A percentile compares a stretch with the other conserved stretches of the same genome.
These are phyloP conservation scores for Melitaea athalia DNA, from an alignment of 2,888 invertebrate genomes.

Conservation along the genomic window DNA sequence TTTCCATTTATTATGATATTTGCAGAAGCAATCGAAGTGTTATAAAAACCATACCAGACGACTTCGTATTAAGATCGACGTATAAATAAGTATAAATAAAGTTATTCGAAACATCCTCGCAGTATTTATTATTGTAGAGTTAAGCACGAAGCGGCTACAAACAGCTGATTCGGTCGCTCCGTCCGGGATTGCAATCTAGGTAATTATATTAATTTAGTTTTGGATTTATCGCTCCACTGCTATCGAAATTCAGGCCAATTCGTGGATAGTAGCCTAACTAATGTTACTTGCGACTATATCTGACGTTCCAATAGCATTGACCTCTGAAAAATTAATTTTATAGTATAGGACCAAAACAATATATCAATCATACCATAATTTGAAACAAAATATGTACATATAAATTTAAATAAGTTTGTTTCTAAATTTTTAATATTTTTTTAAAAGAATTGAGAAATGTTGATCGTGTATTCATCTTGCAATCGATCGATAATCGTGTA, in stretches of 20 bases:
- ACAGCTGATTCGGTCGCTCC: constrained; percentile 46
- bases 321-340: no score
- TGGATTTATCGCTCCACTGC: constrained; percentile 45
- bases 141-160: constrained; percentile 21
- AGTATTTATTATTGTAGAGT: constrained; percentile 10
- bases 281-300: background rate
- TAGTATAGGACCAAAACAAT: no score
- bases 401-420: no score
- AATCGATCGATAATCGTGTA: no score
- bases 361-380: no score
- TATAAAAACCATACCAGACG: background rate
- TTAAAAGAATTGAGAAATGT: no score
- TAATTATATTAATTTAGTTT: constrained; percentile 74
- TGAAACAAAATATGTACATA: no score
- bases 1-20: no score
- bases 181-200: constrained; percentile 62
- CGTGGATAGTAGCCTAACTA: constrained; percentile 8
- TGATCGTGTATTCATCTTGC: no score
- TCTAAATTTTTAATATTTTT: no score
- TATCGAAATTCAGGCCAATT: constrained; percentile 44
- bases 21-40: background rate
- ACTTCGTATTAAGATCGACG: background rate
- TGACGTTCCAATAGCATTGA: no score
- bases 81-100: background rate
- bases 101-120: background rate